phyloP scores from a whole-genome alignment of 2,113 vertebrate genomes.

The Nothocercus julius region DNA sequence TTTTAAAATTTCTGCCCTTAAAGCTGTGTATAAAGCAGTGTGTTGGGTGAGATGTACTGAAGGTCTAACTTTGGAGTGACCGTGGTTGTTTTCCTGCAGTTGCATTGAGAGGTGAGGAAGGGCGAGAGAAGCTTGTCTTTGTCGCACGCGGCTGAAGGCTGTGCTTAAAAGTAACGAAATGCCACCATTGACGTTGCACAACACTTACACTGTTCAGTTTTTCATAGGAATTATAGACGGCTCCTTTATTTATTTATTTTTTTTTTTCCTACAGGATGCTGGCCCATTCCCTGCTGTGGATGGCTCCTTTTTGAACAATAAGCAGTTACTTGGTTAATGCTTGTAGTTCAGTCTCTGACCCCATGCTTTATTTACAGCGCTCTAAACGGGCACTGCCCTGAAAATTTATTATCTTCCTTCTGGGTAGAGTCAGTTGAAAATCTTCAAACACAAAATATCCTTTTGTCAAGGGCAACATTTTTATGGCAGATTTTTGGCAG shows the following conservation, averaged over 20 bases:
- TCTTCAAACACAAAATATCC: neutral
- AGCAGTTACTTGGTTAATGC: slow-evolving; percentile 33
- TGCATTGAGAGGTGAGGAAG: neutral
- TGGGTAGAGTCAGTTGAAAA: neutral
- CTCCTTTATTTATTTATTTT: too few relatives aligned
- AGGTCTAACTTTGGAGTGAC: neutral
- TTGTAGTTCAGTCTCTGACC: neutral
- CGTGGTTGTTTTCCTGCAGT: neutral
- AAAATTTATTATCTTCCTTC: slow-evolving; percentile 31
- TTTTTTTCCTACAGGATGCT: neutral
- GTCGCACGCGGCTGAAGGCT: neutral
- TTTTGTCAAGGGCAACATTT: neutral
- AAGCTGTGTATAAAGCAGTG: neutral
- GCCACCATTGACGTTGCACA: neutral
- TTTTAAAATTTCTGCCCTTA: neutral
- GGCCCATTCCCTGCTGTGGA: neutral
- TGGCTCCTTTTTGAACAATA: slow-evolving; percentile 15
- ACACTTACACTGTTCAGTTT: neutral
- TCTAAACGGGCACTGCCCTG: neutral
- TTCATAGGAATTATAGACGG: neutral
- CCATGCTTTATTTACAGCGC: slow-evolving; percentile 38
- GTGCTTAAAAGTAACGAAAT: neutral
- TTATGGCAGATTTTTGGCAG: neutral
- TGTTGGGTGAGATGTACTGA: neutral
- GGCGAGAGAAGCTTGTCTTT: neutral